Base-by-base conservation (phyloP, 2,888 invertebrate species). In the Diplolepis rosae region DNA sequence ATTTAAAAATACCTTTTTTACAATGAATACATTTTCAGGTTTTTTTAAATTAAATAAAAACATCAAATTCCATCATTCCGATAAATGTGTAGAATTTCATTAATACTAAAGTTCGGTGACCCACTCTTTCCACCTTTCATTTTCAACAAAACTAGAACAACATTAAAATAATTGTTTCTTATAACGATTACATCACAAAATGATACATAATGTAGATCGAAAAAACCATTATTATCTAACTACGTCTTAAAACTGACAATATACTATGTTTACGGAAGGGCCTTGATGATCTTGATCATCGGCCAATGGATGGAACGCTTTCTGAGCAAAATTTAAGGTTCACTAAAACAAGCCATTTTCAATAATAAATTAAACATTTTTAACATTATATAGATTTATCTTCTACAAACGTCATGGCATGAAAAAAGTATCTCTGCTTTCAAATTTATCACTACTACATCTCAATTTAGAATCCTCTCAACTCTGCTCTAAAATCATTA, bases 251-350 rank as follows among this genome's bases (percentile, higher is more conserved):
- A 56, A 56, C 35, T 30, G 6, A 11, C 35, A 56, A 56, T 35
- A 54, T 11, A 22, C 13, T 18, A 35, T 56, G 56, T 56, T 56
- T 56, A 35, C 56, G 56, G 56, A 56, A 56, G 32, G 32, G 24
- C 35, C 56, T 61, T 61, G 56, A 61, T 35, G 35, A 39, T 61
- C 35, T 22, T 24, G 39, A 61, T 61, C 56, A 61, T 61, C 24
- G 56, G 56, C 56, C 35, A 61, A 61, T 61, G 56, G 39, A 56
- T 56, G 56, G 24, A 61, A n/a, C 32, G 35, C 35, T 39, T 39
- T 61, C 39, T 24, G 39, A 22, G 56, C 7, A 39, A 35, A 61
- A 22, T 39, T 22, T 18, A 15, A 11, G 54, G 32, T 56, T 61
- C 24, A 61, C 35, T 61, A 35, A 15, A 18, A 56, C 5, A 13